Evolutionary conservation across 2,113 vertebrate genomes (phyloP), one percentile per base, ranked within the genome.

Genomic region (mouse (Mus musculus)): DNA sequence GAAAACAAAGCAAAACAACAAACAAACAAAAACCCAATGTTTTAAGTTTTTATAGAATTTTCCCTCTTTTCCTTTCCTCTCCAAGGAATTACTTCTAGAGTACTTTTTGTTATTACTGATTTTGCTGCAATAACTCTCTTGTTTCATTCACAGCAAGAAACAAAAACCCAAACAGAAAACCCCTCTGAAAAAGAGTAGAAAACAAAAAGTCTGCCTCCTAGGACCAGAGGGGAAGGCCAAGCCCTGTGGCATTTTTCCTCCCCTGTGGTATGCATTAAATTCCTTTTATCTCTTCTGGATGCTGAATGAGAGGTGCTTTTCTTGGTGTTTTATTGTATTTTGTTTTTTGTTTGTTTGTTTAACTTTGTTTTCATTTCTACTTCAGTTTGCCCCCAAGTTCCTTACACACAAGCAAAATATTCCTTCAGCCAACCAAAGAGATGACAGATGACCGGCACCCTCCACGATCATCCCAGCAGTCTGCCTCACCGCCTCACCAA

Each of bases 341-440:
- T 98, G 98, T 96, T 94, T 96, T 67, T 67, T 65, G 24, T 67
- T 95, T 97, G 94, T 98, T 98, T 98, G 98, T 98, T 98, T 95
- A 93, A 97, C 97, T 97, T 82, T 95, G 93, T 93, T 63, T 42
- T 42, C 56, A 95, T 98, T 90, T 92, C 98, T 97, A 98, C 96
- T 98, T 98, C 98, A 98, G 98, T 99, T 98, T 98, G 97, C 96
- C 96, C 95, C 98, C 90, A 84, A 84, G 98, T 97, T 98, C 97
- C 93, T 99, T 99, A 99, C 91, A 99, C 99, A 97, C 99, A 99
- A 98, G 99, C 99, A 95, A 99, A 99, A 98, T 99, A 99, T 97
- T 99, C 99, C 99, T 99, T 99, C 98, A 99, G 99, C 67, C 99
- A 99, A 94, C 99, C 99, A 95, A 99, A 99, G 98, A 99, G 99